phyloP scores from a whole-genome alignment of 2,113 vertebrate genomes.

The Chloropsis cyanopogon region DNA sequence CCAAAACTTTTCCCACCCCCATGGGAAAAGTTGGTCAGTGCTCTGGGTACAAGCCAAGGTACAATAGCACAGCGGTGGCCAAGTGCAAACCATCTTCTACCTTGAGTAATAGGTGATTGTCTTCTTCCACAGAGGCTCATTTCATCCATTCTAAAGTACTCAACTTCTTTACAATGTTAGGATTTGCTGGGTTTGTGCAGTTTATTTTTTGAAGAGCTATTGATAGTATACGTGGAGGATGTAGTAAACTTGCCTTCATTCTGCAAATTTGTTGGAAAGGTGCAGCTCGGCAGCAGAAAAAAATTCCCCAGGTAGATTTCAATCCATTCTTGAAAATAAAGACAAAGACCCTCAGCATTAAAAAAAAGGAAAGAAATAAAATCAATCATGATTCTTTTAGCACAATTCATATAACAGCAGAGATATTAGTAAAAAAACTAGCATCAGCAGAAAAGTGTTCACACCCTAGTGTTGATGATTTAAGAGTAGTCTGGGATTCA shows the following conservation, averaged over 20 bases:
- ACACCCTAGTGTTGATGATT: constrained; percentile 38
- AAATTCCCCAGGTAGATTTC: neutral
- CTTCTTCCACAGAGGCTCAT: neutral
- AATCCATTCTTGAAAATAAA: neutral
- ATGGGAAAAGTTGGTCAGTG: neutral
- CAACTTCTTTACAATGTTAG: neutral
- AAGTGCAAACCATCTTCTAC: neutral
- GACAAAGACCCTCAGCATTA: neutral
- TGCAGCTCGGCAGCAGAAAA: neutral
- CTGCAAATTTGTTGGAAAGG: neutral
- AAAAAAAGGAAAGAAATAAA: neutral
- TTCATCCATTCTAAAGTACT: neutral
- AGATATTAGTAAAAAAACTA: constrained; percentile 41
- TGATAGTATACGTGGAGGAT: neutral
- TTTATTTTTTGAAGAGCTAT: neutral
- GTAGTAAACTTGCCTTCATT: neutral
- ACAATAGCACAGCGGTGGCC: rapidly evolving
- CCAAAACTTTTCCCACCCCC: neutral
- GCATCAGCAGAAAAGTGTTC: constrained; percentile 59
- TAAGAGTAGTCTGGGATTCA: constrained; percentile 50
- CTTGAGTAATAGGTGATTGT: neutral
- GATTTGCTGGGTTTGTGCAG: neutral
- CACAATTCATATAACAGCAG: constrained; percentile 27
- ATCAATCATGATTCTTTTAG: constrained; percentile 1
- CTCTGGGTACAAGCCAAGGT: neutral